These are phyloP conservation scores for Chiloscyllium punctatum DNA, from an alignment of 2,797 vertebrate genomes.

Conservation along the genomic window DNA sequence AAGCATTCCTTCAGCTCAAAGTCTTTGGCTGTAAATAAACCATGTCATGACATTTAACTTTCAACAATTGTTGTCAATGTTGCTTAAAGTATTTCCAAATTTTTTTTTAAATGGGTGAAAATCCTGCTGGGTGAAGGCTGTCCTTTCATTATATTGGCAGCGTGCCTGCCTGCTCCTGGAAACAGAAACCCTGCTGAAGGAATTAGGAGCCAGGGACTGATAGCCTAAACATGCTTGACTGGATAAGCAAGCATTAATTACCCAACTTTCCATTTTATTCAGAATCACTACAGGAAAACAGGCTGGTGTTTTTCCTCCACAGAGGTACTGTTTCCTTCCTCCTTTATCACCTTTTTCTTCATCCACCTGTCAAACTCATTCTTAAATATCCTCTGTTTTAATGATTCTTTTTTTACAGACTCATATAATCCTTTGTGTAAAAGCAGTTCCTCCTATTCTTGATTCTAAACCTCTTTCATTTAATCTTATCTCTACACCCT, in stretches of 20 bases:
- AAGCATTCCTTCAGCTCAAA: not conserved
- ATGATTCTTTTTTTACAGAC: not conserved
- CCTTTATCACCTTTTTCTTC: not conserved
- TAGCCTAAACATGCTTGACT: not conserved
- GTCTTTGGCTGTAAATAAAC: not conserved
- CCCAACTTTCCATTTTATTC: not conserved
- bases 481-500: not conserved
- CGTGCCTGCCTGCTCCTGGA: not conserved
- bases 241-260: not conserved
- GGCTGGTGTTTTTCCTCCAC: not conserved
- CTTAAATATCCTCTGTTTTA: not conserved
- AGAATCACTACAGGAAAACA: not conserved
- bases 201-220: not conserved
- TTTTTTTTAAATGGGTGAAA: not conserved
- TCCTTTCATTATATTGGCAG: not conserved
- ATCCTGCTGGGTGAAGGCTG: not conserved
- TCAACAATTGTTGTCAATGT: slow-evolving; percentile 11
- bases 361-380: not conserved
- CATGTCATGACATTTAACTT: not conserved
- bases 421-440: not conserved
- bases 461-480: not conserved
- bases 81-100: slow-evolving; percentile 1
- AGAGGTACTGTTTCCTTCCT: not conserved
- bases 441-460: not conserved
- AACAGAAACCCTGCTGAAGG: not conserved